Conservation (phyloP, 2,888 invertebrate species). For the Pyrrhosoma nymphula region DNA sequence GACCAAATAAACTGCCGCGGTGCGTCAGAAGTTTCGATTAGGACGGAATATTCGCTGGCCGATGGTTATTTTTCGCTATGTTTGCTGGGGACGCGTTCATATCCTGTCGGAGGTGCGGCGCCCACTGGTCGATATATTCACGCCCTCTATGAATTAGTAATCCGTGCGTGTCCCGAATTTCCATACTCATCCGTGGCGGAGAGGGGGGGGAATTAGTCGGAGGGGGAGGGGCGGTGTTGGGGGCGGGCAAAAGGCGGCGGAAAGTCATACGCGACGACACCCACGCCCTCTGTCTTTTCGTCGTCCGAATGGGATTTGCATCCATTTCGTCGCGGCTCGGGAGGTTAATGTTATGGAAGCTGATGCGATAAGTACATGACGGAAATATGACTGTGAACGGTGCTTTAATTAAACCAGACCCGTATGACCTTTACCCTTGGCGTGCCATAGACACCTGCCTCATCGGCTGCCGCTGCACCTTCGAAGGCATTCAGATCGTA, state of each 20-base stretch:
- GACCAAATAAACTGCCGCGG: no score
- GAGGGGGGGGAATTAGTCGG: no score
- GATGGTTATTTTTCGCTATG: no score
- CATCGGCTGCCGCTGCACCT: no score
- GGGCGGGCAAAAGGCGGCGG: neutral
- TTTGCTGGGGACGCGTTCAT: no score
- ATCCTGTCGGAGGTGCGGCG: no score
- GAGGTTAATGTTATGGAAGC: slow-evolving; percentile 4
- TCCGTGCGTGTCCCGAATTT: neutral
- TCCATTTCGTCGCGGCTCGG: neutral
- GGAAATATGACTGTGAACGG: neutral
- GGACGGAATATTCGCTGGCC: no score
- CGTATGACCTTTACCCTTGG: no score
- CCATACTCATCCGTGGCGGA: neutral
- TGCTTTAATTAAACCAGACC: no score
- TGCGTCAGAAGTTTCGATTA: no score
- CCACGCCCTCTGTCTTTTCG: neutral
- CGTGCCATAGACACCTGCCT: no score
- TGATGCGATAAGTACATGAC: neutral
- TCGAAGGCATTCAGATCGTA: no score
- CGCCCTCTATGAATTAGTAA: neutral
- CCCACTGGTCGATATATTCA: neutral
- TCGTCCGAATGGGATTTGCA: slow-evolving; percentile 29
- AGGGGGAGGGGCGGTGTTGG: neutral
- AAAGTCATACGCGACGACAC: neutral